A percentile compares a stretch with the other conserved stretches of the same genome.
Evolutionary conservation across 2,113 vertebrate genomes (phyloP).

Genomic region (Calyptomena viridis): DNA sequence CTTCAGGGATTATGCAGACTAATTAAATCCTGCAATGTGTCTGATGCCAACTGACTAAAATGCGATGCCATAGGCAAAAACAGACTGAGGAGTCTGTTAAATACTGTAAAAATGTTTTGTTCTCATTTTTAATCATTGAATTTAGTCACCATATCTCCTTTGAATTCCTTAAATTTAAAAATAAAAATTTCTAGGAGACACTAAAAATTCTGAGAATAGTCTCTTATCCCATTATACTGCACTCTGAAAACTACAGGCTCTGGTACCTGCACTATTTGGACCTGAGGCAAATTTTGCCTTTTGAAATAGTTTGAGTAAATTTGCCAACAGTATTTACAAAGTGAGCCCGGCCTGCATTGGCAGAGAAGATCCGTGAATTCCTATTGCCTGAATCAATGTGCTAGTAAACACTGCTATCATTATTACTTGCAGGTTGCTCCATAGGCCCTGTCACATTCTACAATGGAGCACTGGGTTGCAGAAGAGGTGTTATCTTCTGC

Average conservation of each 20-base stretch:
- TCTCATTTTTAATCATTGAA: not conserved
- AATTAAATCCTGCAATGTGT: not conserved
- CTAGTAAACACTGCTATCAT: not conserved
- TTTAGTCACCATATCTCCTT: not conserved
- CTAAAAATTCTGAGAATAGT: not conserved
- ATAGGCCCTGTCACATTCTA: not conserved
- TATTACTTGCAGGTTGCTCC: not conserved
- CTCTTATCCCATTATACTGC: not conserved
- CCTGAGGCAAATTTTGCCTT: not conserved
- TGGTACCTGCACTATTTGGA: not conserved
- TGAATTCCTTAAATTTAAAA: not conserved
- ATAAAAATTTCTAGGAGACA: not conserved
- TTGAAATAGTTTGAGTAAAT: not conserved
- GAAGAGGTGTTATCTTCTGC: not conserved
- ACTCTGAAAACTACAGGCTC: not conserved
- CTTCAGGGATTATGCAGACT: not conserved
- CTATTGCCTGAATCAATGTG: not conserved
- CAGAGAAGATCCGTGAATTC: not conserved
- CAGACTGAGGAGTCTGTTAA: not conserved
- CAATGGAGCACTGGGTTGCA: not conserved
- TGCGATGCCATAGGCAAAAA: not conserved
- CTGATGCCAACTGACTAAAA: not conserved
- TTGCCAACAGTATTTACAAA: not conserved
- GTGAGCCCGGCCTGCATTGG: not conserved
- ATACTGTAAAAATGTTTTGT: not conserved